These are phyloP conservation scores for Mormyrus lacerda DNA, from an alignment of 2,113 vertebrate species.

Conservation along the genomic window DNA sequence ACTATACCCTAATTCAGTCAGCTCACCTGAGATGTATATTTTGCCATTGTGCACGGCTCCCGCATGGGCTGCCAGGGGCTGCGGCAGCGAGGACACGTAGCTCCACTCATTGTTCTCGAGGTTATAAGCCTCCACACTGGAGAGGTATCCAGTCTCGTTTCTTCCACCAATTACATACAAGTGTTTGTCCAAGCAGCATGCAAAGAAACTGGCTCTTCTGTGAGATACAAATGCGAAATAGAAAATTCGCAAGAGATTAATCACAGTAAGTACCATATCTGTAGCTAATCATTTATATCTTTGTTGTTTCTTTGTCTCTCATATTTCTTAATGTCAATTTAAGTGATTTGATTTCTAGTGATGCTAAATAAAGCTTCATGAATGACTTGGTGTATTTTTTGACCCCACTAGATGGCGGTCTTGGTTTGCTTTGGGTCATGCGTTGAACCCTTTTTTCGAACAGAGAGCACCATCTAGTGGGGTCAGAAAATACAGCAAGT, in stretches of 20 bases:
- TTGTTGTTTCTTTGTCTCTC: not conserved
- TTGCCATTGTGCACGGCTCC: constrained; percentile 95
- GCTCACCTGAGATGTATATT: constrained; percentile 96
- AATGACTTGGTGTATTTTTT: not conserved
- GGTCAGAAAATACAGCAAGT: not conserved
- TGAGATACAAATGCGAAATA: constrained; percentile 27
- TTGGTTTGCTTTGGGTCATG: not conserved
- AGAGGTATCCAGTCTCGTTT: constrained; percentile 93
- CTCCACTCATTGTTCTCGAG: constrained; percentile 97
- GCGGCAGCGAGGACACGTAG: constrained; percentile 86
- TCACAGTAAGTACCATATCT: not conserved
- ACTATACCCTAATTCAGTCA: not conserved
- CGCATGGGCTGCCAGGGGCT: constrained; percentile 90
- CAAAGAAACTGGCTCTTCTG: constrained; percentile 98
- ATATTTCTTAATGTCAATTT: not conserved
- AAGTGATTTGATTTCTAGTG: not conserved
- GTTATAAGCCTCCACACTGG: constrained; percentile 95
- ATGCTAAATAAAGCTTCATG: not conserved
- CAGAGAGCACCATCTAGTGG: not conserved
- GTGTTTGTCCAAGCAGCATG: constrained; percentile 92
- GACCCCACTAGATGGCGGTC: not conserved
- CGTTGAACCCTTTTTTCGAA: not conserved
- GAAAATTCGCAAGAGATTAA: not conserved
- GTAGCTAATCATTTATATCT: not conserved
- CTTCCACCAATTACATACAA: constrained; percentile 93